Base-by-base conservation (phyloP, 1,140 invertebrate genomes). In the Pogonus chalceus region DNA sequence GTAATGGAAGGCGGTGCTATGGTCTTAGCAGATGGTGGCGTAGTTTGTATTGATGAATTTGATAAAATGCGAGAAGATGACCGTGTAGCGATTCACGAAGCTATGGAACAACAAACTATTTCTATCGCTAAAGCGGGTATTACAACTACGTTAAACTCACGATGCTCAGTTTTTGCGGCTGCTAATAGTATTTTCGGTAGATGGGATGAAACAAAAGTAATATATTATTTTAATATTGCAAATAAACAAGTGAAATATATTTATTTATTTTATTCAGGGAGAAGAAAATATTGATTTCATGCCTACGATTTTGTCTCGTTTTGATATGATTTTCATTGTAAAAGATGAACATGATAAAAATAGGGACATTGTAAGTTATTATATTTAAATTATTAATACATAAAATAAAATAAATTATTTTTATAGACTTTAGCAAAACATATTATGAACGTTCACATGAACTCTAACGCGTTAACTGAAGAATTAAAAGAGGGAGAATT, bases 41-140 rank as follows among this genome's bases (percentile, higher is more conserved):
- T 98, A 9, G 96, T 99, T 1, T 99, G 96, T 68, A 99, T 99
- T 70, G 97, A 99, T 70, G 97, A 99, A 71, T 99, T 99, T 74
- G 97, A 99, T 73, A 99, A 99, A 76, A 99, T 99, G 97, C 81
- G 92, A 58, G 96, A 99, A 74, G 96, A 99, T 69, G 97, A 99
- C 70, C 77, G 96, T 60, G 96, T 99, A 1, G 96, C 96, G 18
- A 99, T 99, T 69, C 97, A 99, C 67, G 97, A 99, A 76, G 97
- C 96, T 24, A 99, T 99, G 97, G 97, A 99, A 72, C 97, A 99
- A 66, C 97, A 99, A 72, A 99, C 97, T 0, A 99, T 99, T 62
- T 98, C 96, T 2, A 99, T 99, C 67, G 97, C 97, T 1, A 99
- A 99, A 78, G 93, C 97, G 61, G 97, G 96, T 16, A 99, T 99